Percentiles rank a stretch among this genome's conserved stretches.
Conservation (phyloP, 2,797 vertebrate genomes). For the Lemur catta region DNA sequence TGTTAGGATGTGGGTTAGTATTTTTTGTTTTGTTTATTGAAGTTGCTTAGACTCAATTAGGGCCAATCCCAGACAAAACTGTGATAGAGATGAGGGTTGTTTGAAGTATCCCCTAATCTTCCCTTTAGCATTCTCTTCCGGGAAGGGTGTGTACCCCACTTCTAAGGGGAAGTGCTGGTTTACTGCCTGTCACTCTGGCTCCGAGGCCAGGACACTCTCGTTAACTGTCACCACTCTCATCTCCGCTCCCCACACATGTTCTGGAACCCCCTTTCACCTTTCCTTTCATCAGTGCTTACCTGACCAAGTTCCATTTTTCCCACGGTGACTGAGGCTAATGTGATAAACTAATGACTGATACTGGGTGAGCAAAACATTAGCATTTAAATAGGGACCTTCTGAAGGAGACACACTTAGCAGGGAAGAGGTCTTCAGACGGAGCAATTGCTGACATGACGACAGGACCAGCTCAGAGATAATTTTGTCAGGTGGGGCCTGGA, state of each 20-base stretch:
- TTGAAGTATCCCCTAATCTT: background rate
- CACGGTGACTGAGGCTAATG: conserved; percentile 67
- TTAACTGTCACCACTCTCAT: background rate
- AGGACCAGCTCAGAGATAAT: conserved; percentile 57
- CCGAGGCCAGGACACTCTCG: background rate
- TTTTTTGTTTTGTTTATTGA: conserved; percentile 19
- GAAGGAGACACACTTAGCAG: conserved; percentile 50
- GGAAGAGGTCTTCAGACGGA: conserved; percentile 58
- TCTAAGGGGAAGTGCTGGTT: background rate
- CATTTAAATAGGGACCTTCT: conserved; percentile 70
- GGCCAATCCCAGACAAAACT: background rate
- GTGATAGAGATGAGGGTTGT: background rate
- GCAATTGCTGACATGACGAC: conserved; percentile 40
- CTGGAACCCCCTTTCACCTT: conserved; percentile 55
- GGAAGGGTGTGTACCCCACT: background rate
- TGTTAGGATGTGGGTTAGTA: background rate
- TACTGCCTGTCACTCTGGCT: background rate
- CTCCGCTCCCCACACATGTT: background rate
- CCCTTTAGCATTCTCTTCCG: background rate
- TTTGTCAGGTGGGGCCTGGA: conserved; percentile 56
- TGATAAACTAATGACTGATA: conserved; percentile 70
- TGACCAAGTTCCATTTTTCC: conserved; percentile 60
- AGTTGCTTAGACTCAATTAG: background rate
- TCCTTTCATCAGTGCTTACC: conserved; percentile 57
- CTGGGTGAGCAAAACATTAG: conserved; percentile 57